These are phyloP conservation scores for Muscicapa comitata DNA, from an alignment of 2,797 vertebrate species.

Conservation along the genomic window DNA sequence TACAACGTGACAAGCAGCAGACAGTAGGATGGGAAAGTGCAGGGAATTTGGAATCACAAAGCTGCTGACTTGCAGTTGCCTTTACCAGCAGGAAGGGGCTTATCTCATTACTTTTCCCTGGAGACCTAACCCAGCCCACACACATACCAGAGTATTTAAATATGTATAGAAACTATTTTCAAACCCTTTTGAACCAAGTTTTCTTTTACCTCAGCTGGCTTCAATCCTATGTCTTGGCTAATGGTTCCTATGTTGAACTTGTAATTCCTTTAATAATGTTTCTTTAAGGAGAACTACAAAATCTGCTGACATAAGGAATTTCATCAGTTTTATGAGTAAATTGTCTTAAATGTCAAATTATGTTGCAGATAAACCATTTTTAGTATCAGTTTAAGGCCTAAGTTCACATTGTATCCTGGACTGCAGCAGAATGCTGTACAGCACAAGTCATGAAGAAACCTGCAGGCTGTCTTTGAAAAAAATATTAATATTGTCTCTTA, in stretches of 20 bases:
- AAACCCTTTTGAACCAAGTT: not conserved
- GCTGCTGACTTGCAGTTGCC: slow-evolving; percentile 10
- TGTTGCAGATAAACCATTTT: not conserved
- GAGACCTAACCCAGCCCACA: not conserved
- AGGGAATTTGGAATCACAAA: not conserved
- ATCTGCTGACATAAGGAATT: not conserved
- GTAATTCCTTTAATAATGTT: not conserved
- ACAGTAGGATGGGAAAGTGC: not conserved
- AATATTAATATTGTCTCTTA: not conserved
- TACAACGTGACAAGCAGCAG: not conserved
- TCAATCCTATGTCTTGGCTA: not conserved
- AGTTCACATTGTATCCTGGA: not conserved
- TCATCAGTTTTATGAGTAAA: not conserved
- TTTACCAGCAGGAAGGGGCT: not conserved
- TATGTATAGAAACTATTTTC: not conserved
- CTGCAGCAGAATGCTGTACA: not conserved
- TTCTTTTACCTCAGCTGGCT: not conserved
- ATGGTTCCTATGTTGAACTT: not conserved
- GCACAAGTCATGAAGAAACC: not conserved
- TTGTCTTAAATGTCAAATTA: not conserved
- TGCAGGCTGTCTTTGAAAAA: not conserved
- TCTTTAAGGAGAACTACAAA: not conserved
- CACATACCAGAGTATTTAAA: not conserved
- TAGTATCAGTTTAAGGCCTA: not conserved
- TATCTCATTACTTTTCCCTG: not conserved